Conservation (phyloP, 2,888 invertebrate genomes). For the Auanema freiburgensis region DNA sequence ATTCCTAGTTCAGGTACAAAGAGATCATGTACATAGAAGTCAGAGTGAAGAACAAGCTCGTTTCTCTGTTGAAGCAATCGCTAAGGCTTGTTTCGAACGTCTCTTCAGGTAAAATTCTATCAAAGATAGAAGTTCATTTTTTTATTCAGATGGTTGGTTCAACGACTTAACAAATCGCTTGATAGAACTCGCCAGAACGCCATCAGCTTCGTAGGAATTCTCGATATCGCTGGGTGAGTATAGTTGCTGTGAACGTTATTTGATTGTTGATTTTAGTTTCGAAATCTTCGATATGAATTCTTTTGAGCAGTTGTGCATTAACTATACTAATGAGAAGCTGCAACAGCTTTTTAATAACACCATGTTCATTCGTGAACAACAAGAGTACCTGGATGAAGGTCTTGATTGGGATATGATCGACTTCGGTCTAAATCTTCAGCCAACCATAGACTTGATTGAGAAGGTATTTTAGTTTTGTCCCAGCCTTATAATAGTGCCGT, state of each 20-base stretch:
- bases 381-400: constrained; percentile 84
- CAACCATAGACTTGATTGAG: constrained; percentile 96
- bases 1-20: constrained; percentile 80
- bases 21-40: constrained; percentile 95
- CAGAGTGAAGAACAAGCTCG: constrained; percentile 96
- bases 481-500: constrained; percentile 13
- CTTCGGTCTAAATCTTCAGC: constrained; percentile 95
- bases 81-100: constrained; percentile 95
- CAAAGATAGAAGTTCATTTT: no score
- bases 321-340: constrained; percentile 97
- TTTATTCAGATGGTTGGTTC: constrained; percentile 67
- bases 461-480: constrained; percentile 70
- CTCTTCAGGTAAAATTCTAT: constrained; percentile 77
- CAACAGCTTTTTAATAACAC: constrained; percentile 99
- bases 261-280: constrained; percentile 25
- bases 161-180: constrained; percentile 73
- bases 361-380: constrained; percentile 97
- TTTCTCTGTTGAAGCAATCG: constrained; percentile 96
- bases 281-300: constrained; percentile 77
- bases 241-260: neutral
- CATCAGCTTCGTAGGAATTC: constrained; percentile 95
- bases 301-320: constrained; percentile 97
- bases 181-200: constrained; percentile 96
- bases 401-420: constrained; percentile 99
- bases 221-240: constrained; percentile 97